Conservation (phyloP, 2,797 vertebrate species). For the Phylloscopus collybita region DNA sequence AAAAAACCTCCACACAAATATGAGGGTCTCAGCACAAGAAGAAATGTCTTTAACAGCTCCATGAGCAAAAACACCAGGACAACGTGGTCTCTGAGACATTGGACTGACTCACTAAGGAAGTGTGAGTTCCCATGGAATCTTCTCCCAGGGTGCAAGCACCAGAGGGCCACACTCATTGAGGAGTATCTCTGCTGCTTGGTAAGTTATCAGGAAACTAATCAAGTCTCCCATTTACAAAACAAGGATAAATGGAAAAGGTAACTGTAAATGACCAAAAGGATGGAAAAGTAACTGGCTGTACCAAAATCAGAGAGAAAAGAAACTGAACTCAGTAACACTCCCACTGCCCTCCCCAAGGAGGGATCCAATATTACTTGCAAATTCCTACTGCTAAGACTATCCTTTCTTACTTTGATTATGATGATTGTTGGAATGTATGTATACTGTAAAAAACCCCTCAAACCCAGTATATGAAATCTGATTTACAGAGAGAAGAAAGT, state of each 20-base stretch:
- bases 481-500: background rate
- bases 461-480: background rate
- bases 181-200: background rate
- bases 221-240: background rate
- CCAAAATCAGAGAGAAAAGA: background rate
- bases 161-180: fast-evolving
- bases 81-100: fast-evolving
- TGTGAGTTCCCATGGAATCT: background rate
- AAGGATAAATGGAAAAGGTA: background rate
- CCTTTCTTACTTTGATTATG: background rate
- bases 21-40: fast-evolving
- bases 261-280: background rate
- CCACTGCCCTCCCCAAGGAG: background rate
- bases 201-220: background rate
- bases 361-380: background rate
- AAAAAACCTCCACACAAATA: background rate
- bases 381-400: background rate
- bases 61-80: background rate
- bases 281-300: background rate
- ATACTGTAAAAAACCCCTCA: fast-evolving
- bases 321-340: background rate
- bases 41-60: background rate
- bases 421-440: background rate
- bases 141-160: background rate
- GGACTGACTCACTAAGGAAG: background rate